Evolutionary conservation across 2,113 vertebrate species (phyloP).

Genomic region (Aramus guarauna): DNA sequence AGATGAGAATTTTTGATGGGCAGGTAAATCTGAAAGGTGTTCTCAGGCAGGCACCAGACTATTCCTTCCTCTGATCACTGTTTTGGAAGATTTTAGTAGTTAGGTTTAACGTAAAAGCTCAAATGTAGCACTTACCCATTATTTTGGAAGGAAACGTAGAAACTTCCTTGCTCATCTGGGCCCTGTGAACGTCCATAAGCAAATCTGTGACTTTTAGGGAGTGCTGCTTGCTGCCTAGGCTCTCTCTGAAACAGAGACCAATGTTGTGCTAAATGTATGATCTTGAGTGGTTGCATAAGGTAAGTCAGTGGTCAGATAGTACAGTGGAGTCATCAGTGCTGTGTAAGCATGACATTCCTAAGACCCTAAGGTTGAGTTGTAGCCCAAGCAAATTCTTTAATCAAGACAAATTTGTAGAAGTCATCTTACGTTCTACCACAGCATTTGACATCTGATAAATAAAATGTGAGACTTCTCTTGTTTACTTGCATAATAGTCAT

Average conservation of each 20-base stretch:
- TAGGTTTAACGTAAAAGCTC: neutral
- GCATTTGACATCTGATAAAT: neutral
- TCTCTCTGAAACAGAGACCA: neutral
- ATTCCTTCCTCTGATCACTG: neutral
- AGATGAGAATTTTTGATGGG: neutral
- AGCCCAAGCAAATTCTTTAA: neutral
- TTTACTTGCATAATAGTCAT: neutral
- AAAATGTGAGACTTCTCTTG: neutral
- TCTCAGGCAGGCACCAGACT: neutral
- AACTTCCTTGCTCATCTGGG: neutral
- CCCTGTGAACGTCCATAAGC: neutral
- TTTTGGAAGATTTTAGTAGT: neutral
- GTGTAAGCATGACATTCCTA: fast-evolving
- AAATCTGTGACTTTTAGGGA: neutral
- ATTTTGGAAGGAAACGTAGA: neutral
- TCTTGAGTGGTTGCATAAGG: neutral
- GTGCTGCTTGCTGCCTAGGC: neutral
- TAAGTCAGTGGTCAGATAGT: too few relatives aligned
- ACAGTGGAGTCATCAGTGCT: neutral
- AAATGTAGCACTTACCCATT: neutral
- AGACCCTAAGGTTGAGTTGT: neutral
- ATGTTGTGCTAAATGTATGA: neutral
- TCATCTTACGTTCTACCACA: neutral
- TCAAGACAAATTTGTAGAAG: neutral
- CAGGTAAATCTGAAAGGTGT: neutral